phyloP scores from a whole-genome alignment of 64 coral and sea anemone genomes.

The Actinia equina region DNA sequence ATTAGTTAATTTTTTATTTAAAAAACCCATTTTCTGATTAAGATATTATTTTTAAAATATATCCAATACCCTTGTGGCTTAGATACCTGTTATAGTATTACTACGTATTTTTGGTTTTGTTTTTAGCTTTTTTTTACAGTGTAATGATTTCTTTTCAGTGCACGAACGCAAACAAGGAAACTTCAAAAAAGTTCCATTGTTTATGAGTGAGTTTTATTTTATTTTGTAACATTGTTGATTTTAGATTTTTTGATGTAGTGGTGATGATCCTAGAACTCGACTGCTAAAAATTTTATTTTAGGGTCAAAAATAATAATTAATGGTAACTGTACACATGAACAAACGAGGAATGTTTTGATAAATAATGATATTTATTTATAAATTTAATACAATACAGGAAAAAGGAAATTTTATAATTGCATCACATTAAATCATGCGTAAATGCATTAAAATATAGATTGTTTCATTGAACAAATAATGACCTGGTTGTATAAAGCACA shows the following conservation, averaged over 20 bases:
- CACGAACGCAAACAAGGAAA: background rate
- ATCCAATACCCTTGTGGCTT: background rate
- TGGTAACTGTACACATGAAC: too few species aligned
- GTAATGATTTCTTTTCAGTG: background rate
- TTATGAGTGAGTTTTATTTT: background rate
- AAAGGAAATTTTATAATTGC: too few species aligned
- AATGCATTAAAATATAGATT: too few species aligned
- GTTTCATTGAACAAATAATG: too few species aligned
- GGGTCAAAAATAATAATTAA: too few species aligned
- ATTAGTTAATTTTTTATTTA: background rate
- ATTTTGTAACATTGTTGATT: background rate
- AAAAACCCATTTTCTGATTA: background rate
- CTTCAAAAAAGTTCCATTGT: background rate
- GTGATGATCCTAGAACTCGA: background rate
- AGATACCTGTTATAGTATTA: background rate
- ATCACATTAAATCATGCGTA: too few species aligned
- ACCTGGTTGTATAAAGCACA: too few species aligned
- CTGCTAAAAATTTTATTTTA: too few species aligned
- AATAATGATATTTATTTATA: too few species aligned
- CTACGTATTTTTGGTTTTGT: background rate
- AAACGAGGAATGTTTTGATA: too few species aligned
- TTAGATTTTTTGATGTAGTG: background rate
- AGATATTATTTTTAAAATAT: background rate
- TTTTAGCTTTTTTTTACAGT: background rate
- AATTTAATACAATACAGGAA: too few species aligned